These are phyloP conservation scores for Drosophila repleta DNA, from an alignment of 1,140 invertebrate species.

Conservation along the genomic window DNA sequence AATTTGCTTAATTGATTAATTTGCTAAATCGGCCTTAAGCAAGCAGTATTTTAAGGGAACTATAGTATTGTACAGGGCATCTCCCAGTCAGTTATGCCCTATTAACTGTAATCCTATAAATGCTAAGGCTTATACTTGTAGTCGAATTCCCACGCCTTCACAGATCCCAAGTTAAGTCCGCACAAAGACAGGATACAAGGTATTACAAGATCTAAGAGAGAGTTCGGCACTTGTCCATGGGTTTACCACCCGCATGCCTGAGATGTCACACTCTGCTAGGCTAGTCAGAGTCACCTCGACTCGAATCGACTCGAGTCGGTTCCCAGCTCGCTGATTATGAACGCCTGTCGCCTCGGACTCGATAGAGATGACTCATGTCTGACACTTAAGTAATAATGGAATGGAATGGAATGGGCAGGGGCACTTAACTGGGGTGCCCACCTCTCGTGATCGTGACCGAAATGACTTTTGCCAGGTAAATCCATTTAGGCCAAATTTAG, in stretches of 20 bases:
- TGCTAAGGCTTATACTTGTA: neutral
- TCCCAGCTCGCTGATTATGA: conserved; percentile 58
- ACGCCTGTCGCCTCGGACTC: conserved; percentile 24
- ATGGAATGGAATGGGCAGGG: too few relatives aligned
- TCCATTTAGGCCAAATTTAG: conserved; percentile 73
- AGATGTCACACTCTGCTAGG: neutral
- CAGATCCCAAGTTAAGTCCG: neutral
- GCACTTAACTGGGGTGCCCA: conserved; percentile 61
- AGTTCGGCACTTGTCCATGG: conserved; percentile 43
- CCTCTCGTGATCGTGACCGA: conserved; percentile 43
- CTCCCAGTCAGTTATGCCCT: too few relatives aligned
- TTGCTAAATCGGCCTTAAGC: too few relatives aligned
- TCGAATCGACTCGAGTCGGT: neutral
- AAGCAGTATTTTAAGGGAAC: too few relatives aligned
- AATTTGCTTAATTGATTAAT: too few relatives aligned
- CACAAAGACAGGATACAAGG: too few relatives aligned
- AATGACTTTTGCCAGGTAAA: conserved; percentile 53
- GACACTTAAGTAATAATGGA: conserved; percentile 78
- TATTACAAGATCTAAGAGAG: conserved; percentile 2
- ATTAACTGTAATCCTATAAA: too few relatives aligned
- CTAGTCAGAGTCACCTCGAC: too few relatives aligned
- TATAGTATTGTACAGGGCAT: too few relatives aligned
- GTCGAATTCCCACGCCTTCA: neutral
- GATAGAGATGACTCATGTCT: conserved; percentile 62
- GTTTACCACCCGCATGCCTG: conserved; percentile 62